Conservation (phyloP, 2,797 vertebrate species). For the Cuculus canorus region DNA sequence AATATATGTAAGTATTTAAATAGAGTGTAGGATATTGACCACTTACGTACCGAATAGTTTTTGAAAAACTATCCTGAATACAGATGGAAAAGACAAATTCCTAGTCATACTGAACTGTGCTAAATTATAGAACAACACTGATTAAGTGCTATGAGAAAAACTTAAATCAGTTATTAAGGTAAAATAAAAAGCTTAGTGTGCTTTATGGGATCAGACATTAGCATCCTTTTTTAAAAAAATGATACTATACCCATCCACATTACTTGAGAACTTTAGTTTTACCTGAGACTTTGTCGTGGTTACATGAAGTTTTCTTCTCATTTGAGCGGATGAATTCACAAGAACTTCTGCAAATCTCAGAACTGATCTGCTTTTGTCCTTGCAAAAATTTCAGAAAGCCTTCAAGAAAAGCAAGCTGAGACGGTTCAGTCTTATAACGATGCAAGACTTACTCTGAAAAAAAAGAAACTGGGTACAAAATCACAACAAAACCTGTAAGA, state of each 20-base stretch:
- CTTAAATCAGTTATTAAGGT: background rate
- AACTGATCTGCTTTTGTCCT: background rate
- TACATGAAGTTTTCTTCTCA: background rate
- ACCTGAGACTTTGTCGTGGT: background rate
- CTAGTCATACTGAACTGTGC: background rate
- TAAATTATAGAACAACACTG: background rate
- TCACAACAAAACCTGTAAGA: background rate
- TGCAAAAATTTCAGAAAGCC: background rate
- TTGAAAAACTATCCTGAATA: background rate
- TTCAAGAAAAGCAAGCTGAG: background rate
- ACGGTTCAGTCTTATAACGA: background rate
- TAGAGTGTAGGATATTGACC: background rate
- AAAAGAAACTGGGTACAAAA: background rate
- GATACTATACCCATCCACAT: fast-evolving
- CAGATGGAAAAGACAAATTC: background rate
- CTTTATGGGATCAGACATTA: background rate
- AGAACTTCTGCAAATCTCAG: background rate
- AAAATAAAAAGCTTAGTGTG: fast-evolving
- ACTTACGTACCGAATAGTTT: background rate
- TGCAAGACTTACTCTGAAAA: background rate
- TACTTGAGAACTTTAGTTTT: background rate
- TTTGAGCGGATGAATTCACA: background rate
- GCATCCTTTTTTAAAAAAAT: background rate
- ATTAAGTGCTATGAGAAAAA: background rate
- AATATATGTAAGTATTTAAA: background rate